Evolutionary conservation across 2,888 invertebrate genomes (phyloP), one percentile per base, ranked within the genome.

Genomic region (Sinodicranocentrus sp.): DNA sequence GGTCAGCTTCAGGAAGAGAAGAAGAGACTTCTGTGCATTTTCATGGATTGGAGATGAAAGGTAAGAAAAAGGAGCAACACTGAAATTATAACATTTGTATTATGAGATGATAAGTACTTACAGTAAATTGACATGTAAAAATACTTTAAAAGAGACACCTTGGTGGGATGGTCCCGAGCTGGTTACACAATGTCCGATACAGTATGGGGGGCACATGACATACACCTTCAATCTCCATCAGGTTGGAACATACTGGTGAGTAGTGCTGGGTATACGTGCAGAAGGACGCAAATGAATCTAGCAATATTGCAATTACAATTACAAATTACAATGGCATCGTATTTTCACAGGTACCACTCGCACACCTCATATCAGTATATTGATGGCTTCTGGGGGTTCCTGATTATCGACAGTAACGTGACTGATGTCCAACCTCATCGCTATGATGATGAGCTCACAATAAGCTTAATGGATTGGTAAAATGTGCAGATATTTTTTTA

Each of bases 151-250:
- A 21, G 21, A 15, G 59, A 33, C 26, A 28, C 89, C 89, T n/a
- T 89, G 90, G 87, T 91, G 91, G 91, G 91, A 91, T 77, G 91
- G 91, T 2, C 91, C 91, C 8, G 87, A 91, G 0, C 90, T 90
- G 89, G 89, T 91, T 2, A 90, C 91, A 0, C 91, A 91, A 86
- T 91, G 91, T 86, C 90, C 91, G 10, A 90, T 91, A 82, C 79
- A 88, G 8, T 90, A 90, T 1, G 90, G 88, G 54, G 88, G 88
- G 15, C 89, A 23, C 19, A 76, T 76, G 76, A 33, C 21, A 10
- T 76, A 76, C 39, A 25, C 23, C 6, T 76, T 86, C 19, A 89
- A 87, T 63, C 80, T 87, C 59, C 80, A 87, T 75, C 70, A 59
- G 28, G 21, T 13, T 17, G 71, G 43, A 17, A 67, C 75, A 17